Evolutionary conservation across 2,113 vertebrate genomes (phyloP), one percentile per base, ranked within the genome.

Genomic region (Coturnix japonica): DNA sequence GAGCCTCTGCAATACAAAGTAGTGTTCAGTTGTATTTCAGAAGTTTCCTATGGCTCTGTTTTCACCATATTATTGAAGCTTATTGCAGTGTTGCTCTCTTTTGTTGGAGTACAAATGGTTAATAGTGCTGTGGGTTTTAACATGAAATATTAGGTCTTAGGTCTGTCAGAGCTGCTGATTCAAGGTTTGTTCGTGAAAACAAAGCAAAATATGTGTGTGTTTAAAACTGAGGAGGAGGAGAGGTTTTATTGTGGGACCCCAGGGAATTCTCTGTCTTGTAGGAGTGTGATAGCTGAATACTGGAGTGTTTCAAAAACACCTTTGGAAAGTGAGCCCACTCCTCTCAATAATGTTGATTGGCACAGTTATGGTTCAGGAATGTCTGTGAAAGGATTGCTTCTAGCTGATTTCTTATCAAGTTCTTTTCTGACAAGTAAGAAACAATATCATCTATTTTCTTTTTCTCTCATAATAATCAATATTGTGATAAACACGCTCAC

Each of bases 221-320:
- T 44, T 65, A 41, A 59, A 91, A 87, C 25, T 56, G 43, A 77
- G 76, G 47, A 78, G 54, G 12, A 89, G 51, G 66, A 91, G 41
- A 49, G 28, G 23, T 85, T 95, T 95, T 95, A 93, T 75, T 91
- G 60, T 43, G 81, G 84, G 57, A 89, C 87, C 59, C 81, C 37
- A 35, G 75, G 91, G 91, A 89, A 81, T 77, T 94, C 47, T 71
- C 93, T 93, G 31, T 84, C 87, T 94, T 71, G 54, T 93, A 73
- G 80, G 70, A 78, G 51, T 93, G 53, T 95, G 90, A 95, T 93
- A 85, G 66, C 66, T 87, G 59, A 87, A 85, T 87, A 74, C 93
- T 97, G 96, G 93, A 78, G 41, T 89, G 84, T 94, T 97, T 97
- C 92, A 95, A 70, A 97, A 95, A 93, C 93, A 95, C 93, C 94